Percentiles rank a stretch among this genome's conserved stretches.
phyloP scores from a whole-genome alignment of 2,888 invertebrate species.

The Phanerotoma sp. region DNA sequence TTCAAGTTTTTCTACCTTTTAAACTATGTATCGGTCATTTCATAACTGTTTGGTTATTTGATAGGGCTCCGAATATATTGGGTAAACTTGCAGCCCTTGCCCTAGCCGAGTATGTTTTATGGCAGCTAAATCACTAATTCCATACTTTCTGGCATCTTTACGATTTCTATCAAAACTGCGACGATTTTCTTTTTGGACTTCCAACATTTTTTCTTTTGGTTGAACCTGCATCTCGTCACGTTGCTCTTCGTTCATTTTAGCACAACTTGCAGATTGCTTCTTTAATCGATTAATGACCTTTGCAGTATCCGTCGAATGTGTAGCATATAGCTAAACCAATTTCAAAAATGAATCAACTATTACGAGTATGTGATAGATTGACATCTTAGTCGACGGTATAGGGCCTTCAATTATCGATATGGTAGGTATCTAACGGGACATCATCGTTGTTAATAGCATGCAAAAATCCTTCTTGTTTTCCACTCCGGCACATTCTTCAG shows the following conservation, averaged over 20 bases:
- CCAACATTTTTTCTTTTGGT: not conserved
- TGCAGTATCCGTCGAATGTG: not conserved
- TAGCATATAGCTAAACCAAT: not conserved
- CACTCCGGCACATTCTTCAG: slow-evolving; percentile 26
- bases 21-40: too few species aligned
- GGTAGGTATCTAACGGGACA: slow-evolving; percentile 27
- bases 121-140: not conserved
- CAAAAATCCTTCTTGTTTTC: too few species aligned
- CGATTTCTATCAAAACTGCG: not conserved
- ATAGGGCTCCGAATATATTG: too few species aligned
- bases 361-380: not conserved
- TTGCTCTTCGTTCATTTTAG: not conserved
- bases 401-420: slow-evolving; percentile 30
- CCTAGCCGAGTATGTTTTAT: not conserved
- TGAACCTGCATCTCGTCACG: too few species aligned
- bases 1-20: too few species aligned
- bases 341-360: not conserved
- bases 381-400: slow-evolving; percentile 23
- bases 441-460: slow-evolving; percentile 25
- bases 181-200: not conserved
- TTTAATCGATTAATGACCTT: not conserved
- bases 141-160: not conserved
- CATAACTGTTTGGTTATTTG: too few species aligned
- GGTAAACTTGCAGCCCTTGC: too few species aligned
- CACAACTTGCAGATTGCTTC: not conserved